phyloP scores from a whole-genome alignment of 37 sponge, comb jelly and placozoan species.

The Chondrosia reniformis region DNA sequence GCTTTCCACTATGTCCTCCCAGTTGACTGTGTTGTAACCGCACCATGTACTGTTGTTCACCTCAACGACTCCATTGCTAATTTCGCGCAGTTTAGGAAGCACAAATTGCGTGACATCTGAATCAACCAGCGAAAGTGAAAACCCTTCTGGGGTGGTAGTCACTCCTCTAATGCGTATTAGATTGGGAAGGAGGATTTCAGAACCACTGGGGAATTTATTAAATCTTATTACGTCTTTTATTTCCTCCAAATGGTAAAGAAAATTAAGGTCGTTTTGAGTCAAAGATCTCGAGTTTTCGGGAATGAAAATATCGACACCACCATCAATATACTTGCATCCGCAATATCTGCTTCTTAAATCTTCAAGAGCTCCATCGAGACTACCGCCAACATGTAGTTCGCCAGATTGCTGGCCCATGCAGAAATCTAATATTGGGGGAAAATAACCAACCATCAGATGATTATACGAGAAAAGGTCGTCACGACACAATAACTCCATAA shows the following conservation, averaged over 20 bases:
- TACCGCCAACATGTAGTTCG: background rate
- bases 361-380: conserved; percentile 23
- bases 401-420: conserved; percentile 24
- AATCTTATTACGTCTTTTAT: conserved; percentile 31
- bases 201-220: conserved; percentile 12
- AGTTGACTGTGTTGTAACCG: conserved; percentile 35
- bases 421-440: background rate
- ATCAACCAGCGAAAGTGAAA: conserved; percentile 11
- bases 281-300: background rate
- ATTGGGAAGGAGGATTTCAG: conserved; percentile 41
- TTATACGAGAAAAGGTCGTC: too few species aligned
- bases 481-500: too few species aligned
- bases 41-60: conserved; percentile 29
- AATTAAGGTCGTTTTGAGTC: conserved; percentile 42
- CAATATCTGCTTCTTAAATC: conserved; percentile 38
- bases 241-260: conserved; percentile 48
- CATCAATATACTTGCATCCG: conserved; percentile 54
- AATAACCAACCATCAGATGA: too few species aligned
- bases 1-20: conserved; percentile 48
- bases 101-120: conserved; percentile 11
- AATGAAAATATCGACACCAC: conserved; percentile 31
- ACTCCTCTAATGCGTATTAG: conserved; percentile 50
- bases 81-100: conserved; percentile 54
- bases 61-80: conserved; percentile 30
- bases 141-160: background rate